Base-by-base conservation (phyloP, 2,113 vertebrate genomes). In the Elephas maximus region DNA sequence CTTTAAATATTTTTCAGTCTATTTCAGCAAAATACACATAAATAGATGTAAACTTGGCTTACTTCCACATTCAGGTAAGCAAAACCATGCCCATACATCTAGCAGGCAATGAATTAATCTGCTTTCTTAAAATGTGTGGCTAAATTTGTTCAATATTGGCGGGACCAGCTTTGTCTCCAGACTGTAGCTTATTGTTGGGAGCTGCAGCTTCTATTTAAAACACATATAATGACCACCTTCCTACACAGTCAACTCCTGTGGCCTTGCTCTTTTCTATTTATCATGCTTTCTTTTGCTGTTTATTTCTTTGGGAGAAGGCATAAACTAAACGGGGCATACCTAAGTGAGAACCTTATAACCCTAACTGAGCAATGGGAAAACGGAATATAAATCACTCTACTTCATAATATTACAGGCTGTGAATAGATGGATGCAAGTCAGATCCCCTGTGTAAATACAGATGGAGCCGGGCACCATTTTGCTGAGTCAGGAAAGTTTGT, bases 221-320 rank as follows among this genome's bases (percentile, higher is more conserved):
- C 10, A 17, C 41, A 60, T 1, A 8, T 28, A 12, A n/a, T 48
- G 33, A 41, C n/a, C 7, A 1, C 28, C 44, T 60, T 51, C 45
- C 53, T 12, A 44, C 51, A 48, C 12, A 53, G 73, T 5, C 20
- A 18, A 8, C 1, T 8, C 11, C n/a, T 15, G 1, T 0, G 8
- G 18, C 11, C 62, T n/a, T 9, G 1, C 17, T 33, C 21, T 48
- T 45, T 53, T 17, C 37, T 26, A 74, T 17, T 8, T 51, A 28
- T 14, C 8, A 8, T 0, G 33, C 24, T 23, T 20, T 44, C 14
- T 74, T 79, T 2, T 57, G 51, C 8, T 21, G 1, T n/a, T 83
- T 67, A 80, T 41, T 74, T 63, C 71, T 67, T 12, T 7, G 24
- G 37, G 9, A 88, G 12, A 10, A 91, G 37, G 17, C 45, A 44